phyloP scores from a whole-genome alignment of 2,113 vertebrate species.

The Xiphophorus couchianus region DNA sequence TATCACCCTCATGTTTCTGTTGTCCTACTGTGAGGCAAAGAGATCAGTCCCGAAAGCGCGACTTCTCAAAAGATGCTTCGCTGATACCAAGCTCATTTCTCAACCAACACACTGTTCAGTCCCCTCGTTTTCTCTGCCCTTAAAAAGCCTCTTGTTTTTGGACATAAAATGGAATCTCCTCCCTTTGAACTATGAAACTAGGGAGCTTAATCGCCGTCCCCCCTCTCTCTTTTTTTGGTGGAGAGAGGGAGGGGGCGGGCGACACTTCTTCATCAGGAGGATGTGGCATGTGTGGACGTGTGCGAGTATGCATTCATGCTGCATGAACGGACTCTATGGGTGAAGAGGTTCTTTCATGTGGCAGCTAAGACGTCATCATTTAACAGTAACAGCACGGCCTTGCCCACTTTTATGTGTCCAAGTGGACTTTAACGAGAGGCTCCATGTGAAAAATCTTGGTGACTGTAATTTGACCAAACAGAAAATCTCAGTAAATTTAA shows the following conservation, averaged over 20 bases:
- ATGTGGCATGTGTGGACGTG: conserved; percentile 23
- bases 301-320: conserved; percentile 1
- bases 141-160: conserved; percentile 43
- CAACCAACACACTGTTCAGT: conserved; percentile 34
- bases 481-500: not conserved
- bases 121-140: conserved; percentile 37
- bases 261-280: conserved; percentile 11
- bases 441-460: conserved; percentile 34
- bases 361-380: conserved; percentile 3
- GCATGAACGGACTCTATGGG: conserved; percentile 18
- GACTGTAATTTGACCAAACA: conserved; percentile 34
- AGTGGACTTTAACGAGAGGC: conserved; percentile 31
- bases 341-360: conserved; percentile 30
- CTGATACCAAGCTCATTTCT: conserved; percentile 29
- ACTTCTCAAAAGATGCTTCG: conserved; percentile 53
- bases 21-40: conserved; percentile 34
- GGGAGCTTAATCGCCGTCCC: conserved; percentile 44
- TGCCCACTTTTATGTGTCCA: conserved; percentile 38
- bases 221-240: not conserved
- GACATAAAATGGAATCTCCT: conserved; percentile 38
- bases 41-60: conserved; percentile 24
- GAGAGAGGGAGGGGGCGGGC: not conserved
- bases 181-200: conserved; percentile 49
- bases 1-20: conserved; percentile 38
- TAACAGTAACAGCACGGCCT: conserved; percentile 16